Evolutionary conservation across 2,888 invertebrate genomes (phyloP), one percentile per base, ranked within the genome.

Genomic region (Hoplodrina ambigua): DNA sequence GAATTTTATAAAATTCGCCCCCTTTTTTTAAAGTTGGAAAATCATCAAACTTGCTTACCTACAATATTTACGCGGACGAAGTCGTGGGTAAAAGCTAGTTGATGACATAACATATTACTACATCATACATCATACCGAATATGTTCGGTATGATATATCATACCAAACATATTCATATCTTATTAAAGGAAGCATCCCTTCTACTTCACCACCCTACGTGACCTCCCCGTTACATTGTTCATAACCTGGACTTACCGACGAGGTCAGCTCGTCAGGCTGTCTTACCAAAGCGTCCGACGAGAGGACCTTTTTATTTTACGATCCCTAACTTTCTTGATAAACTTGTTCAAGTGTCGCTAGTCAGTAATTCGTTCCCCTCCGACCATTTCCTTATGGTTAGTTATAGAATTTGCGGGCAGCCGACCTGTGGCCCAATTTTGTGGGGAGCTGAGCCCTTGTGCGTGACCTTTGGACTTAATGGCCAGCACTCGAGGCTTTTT

Each of bases 301-400:
- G 67, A 75, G 72, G 37, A 49, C 71, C 63, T 80, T 81, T 83
- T 82, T 81, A 81, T 82, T 84, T 81, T 79, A 81, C 79, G 81
- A 84, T 73, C 68, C 63, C 61, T 64, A 87, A 87, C 83, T 87
- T 87, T 86, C 82, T 86, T 85, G 83, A 86, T 88, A 87, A 87
- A 87, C 83, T 88, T 85, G 82, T 82, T 70, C 82, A 85, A 87
- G 84, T 83, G 83, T 83, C 83, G 81, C 81, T 72, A 74, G 75
- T 70, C 80, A 71, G 75, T 81, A 72, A 75, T 79, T 82, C 73
- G 67, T 74, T 81, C 61, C 82, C 78, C 72, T 74, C 75, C 73
- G 60, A 60, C 79, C 78, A 81, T 82, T 83, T 83, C 78, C 80
- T 84, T 78, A 83, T 80, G 81, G 83, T 85, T 78, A 80, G 81